Evolutionary conservation across 2,888 invertebrate genomes (phyloP).

Genomic region (Apodemia zela): DNA sequence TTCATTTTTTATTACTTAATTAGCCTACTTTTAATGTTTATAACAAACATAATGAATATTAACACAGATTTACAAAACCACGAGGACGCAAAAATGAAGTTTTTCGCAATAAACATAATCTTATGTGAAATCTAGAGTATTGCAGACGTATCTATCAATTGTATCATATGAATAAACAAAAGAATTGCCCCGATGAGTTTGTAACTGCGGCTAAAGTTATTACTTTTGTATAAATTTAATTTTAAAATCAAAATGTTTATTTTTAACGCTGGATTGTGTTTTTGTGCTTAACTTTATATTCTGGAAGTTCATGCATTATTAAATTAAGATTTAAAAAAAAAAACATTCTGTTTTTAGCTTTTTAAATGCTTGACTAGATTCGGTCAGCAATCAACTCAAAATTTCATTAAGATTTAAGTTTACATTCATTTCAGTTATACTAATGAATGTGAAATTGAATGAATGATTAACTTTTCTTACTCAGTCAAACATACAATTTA

Average conservation of each 20-base stretch:
- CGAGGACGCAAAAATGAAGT: background rate
- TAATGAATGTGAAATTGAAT: too few species aligned
- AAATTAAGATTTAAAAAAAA: too few species aligned
- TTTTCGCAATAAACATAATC: conserved; percentile 16
- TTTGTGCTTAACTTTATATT: background rate
- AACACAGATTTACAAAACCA: conserved; percentile 3
- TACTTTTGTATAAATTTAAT: background rate
- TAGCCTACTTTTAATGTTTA: background rate
- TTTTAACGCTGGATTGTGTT: background rate
- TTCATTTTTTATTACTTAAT: conserved; percentile 6
- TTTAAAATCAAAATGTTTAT: background rate
- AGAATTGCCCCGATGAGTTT: background rate
- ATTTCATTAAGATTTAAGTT: too few species aligned
- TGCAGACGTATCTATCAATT: background rate
- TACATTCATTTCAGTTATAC: too few species aligned
- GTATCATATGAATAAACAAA: background rate
- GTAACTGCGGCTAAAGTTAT: background rate
- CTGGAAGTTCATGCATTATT: too few species aligned
- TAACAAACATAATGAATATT: conserved; percentile 12
- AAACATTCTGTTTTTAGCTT: too few species aligned
- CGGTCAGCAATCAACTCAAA: too few species aligned
- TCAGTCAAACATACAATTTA: too few species aligned
- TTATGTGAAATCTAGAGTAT: conserved; percentile 13
- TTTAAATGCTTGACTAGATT: too few species aligned
- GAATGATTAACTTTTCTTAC: too few species aligned